Percentiles rank a stretch among this genome's conserved stretches.
Conservation (phyloP, 2,797 vertebrate species). For the Chelmon rostratus region DNA sequence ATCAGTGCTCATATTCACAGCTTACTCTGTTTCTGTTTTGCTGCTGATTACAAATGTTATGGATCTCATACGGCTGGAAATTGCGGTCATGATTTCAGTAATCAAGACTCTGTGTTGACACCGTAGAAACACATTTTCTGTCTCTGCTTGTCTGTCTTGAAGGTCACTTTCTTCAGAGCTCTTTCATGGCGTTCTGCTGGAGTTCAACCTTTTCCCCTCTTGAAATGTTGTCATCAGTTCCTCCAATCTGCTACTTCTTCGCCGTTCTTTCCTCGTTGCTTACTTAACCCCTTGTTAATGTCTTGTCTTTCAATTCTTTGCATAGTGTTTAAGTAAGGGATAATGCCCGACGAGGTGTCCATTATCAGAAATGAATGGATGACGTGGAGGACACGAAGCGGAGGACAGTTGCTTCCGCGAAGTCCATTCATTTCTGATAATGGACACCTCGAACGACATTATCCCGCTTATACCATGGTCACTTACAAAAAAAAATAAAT, state of each 20-base stretch:
- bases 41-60: constrained; percentile 38
- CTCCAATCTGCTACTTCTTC: neutral
- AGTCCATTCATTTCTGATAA: too few relatives aligned
- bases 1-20: constrained; percentile 43
- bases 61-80: constrained; percentile 38
- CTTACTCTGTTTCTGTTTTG: constrained; percentile 25
- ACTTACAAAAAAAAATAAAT: too few relatives aligned
- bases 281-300: neutral
- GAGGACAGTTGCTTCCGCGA: too few relatives aligned
- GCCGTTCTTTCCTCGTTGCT: neutral
- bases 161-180: constrained; percentile 5
- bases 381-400: too few relatives aligned
- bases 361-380: too few relatives aligned
- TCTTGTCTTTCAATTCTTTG: neutral
- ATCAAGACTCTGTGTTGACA: constrained; percentile 7
- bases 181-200: neutral
- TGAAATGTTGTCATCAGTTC: neutral
- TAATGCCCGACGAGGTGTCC: too few relatives aligned
- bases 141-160: neutral
- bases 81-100: constrained; percentile 18
- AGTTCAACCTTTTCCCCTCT: neutral
- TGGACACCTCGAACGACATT: too few relatives aligned
- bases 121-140: neutral
- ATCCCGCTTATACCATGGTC: too few relatives aligned
- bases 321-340: too few relatives aligned